Percentiles rank a stretch among this genome's conserved stretches.
Conservation (phyloP, 2,113 vertebrate genomes). For the Acanthisitta chloris region DNA sequence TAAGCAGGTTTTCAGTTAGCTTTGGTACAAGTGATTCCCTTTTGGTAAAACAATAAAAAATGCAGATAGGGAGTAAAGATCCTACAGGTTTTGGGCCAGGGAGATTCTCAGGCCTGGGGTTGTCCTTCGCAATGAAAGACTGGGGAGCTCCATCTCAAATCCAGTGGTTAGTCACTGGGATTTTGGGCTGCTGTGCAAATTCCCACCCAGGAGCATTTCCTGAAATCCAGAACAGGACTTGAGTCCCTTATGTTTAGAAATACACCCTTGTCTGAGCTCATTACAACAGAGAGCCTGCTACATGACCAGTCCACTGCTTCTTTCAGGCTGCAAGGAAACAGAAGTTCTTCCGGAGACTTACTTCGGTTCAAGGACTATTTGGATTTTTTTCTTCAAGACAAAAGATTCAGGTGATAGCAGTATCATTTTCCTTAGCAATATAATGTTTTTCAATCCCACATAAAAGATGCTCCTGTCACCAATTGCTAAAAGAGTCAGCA, state of each 20-base stretch:
- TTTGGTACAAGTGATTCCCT: background rate
- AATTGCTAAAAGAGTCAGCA: background rate
- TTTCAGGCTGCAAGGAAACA: background rate
- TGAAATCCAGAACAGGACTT: background rate
- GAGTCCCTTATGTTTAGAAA: background rate
- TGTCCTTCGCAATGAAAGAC: background rate
- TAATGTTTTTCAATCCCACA: background rate
- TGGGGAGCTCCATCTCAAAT: background rate
- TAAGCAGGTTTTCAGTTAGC: background rate
- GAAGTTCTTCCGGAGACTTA: background rate
- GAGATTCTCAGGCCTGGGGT: background rate
- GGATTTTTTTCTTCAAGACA: background rate
- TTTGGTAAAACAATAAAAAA: background rate
- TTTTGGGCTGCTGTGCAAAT: background rate
- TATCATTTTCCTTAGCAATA: background rate
- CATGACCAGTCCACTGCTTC: background rate
- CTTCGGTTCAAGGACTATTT: background rate
- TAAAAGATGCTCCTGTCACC: accelerated
- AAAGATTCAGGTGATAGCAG: background rate
- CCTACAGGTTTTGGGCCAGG: background rate
- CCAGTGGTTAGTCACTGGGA: background rate
- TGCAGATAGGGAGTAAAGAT: background rate
- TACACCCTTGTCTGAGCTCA: background rate
- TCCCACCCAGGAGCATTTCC: background rate
- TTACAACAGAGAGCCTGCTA: background rate